phyloP scores from a whole-genome alignment of 2,888 invertebrate genomes.

The Panopea generosa region DNA sequence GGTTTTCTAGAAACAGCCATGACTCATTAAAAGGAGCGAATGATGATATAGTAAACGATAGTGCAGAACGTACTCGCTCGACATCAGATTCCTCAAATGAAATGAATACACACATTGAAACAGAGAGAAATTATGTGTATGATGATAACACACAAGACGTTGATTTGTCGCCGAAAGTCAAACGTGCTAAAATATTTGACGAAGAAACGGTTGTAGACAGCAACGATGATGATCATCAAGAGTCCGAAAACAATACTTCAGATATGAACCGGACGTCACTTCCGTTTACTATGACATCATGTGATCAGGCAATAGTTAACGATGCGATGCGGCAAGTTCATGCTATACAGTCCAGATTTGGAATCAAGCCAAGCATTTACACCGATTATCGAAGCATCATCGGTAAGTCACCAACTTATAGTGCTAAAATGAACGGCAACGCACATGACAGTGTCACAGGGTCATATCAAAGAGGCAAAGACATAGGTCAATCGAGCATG shows the following conservation, averaged over 20 bases:
- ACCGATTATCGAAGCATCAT: neutral
- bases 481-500: too few relatives aligned
- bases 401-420: neutral
- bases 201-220: constrained; percentile 34
- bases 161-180: neutral
- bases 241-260: neutral
- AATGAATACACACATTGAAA: neutral
- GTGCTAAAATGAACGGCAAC: too few relatives aligned
- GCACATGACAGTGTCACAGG: too few relatives aligned
- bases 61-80: neutral
- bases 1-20: too few relatives aligned
- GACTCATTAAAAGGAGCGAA: neutral
- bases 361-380: constrained; percentile 4
- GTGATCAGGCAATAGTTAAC: constrained; percentile 15
- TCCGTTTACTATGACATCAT: neutral
- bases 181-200: constrained; percentile 7
- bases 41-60: neutral
- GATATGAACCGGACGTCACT: neutral
- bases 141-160: constrained; percentile 5
- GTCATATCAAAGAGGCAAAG: too few relatives aligned
- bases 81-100: neutral
- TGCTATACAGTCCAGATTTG: constrained; percentile 35
- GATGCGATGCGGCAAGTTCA: constrained; percentile 34
- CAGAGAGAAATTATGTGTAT: neutral
- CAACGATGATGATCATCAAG: neutral